These are phyloP conservation scores for Panthera uncia DNA, from an alignment of 2,113 vertebrate species.

Conservation along the genomic window DNA sequence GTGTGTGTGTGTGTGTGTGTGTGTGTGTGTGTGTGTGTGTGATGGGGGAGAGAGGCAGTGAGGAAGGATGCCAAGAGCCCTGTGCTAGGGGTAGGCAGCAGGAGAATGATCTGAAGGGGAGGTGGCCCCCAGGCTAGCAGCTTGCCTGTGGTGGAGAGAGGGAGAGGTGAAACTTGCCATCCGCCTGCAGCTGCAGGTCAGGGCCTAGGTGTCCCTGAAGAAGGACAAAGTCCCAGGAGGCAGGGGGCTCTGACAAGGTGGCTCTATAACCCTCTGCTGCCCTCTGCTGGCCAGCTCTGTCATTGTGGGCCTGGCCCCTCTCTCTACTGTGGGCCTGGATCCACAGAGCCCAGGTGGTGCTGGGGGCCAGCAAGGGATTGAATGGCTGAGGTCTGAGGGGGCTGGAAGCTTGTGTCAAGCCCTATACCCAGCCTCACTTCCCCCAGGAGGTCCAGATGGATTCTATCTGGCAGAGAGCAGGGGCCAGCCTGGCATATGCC, in stretches of 20 bases:
- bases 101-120: neutral
- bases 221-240: neutral
- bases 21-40: neutral
- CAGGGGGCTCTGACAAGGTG: neutral
- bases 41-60: too few species aligned
- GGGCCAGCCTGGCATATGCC: neutral
- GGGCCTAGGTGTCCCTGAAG: neutral
- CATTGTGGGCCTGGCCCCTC: neutral
- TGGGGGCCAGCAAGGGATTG: neutral
- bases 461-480: neutral
- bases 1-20: neutral
- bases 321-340: neutral
- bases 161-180: neutral
- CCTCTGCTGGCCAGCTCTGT: neutral
- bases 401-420: neutral
- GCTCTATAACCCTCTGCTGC: constrained; percentile 38
- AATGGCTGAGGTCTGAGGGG: neutral
- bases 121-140: neutral
- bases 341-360: neutral
- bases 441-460: neutral
- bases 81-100: neutral
- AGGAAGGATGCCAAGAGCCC: neutral
- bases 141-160: neutral
- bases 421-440: neutral
- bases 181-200: neutral